phyloP scores from a whole-genome alignment of 2,888 invertebrate species.

The Lasioglossum malachurum region DNA sequence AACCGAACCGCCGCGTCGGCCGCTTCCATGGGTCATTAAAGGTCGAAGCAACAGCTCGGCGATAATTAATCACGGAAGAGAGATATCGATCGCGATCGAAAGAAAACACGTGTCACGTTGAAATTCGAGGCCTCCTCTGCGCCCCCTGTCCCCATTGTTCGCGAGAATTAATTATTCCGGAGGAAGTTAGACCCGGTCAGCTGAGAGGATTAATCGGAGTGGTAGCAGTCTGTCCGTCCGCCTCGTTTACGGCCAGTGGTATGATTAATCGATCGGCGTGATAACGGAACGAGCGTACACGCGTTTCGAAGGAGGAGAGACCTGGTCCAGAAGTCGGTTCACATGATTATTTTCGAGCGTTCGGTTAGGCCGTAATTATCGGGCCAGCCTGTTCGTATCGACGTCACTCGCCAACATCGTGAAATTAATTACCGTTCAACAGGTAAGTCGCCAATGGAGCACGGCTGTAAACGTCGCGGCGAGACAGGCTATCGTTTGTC shows the following conservation, averaged over 20 bases:
- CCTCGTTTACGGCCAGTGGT: constrained; percentile 53
- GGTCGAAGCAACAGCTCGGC: constrained; percentile 4
- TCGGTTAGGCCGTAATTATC: constrained; percentile 28
- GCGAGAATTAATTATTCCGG: constrained; percentile 45
- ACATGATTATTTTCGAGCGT: constrained; percentile 53
- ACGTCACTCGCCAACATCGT: constrained; percentile 29
- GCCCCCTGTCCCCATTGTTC: neutral
- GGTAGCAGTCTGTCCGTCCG: constrained; percentile 47
- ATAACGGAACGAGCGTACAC: constrained; percentile 11
- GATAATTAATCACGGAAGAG: constrained; percentile 30
- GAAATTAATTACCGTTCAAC: constrained; percentile 70
- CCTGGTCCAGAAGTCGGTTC: constrained; percentile 1
- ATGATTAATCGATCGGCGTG: constrained; percentile 58
- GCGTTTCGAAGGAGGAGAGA: constrained; percentile 1
- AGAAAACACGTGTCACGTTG: constrained; percentile 32
- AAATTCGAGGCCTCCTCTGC: constrained; percentile 22
- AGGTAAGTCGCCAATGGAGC: constrained; percentile 57
- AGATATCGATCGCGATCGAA: neutral
- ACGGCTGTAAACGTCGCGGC: constrained; percentile 54
- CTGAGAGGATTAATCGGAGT: constrained; percentile 59
- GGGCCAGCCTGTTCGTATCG: constrained; percentile 1
- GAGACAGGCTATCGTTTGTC: constrained; percentile 46
- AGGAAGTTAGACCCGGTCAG: constrained; percentile 32
- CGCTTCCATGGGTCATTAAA: constrained; percentile 13
- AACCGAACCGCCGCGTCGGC: neutral